These are phyloP conservation scores for Procavia capensis DNA, from an alignment of 2,113 vertebrate species.

Conservation along the genomic window DNA sequence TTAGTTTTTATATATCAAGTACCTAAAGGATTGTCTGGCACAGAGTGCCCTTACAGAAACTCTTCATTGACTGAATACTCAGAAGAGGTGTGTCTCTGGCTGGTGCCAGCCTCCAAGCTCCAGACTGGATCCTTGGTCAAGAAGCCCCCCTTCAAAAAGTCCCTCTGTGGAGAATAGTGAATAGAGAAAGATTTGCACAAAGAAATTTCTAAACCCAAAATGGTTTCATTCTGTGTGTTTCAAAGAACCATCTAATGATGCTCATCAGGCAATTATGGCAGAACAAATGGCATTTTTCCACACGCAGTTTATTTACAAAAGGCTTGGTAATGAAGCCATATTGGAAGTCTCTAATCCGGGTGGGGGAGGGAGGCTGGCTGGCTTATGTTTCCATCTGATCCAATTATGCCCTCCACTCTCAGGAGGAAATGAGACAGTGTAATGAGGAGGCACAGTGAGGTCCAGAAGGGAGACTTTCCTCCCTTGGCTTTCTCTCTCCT, in stretches of 20 bases:
- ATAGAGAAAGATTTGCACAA: background rate
- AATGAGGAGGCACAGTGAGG: background rate
- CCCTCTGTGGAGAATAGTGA: background rate
- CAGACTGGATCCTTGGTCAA: background rate
- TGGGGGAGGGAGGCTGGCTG: background rate
- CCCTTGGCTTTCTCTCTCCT: slow-evolving; percentile 53
- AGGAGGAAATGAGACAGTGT: background rate
- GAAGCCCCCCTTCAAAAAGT: background rate
- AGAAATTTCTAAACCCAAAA: slow-evolving; percentile 38
- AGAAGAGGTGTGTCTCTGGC: background rate
- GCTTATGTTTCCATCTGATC: slow-evolving; percentile 47
- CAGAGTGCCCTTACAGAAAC: background rate
- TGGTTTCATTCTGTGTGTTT: slow-evolving; percentile 29
- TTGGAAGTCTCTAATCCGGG: slow-evolving; percentile 28
- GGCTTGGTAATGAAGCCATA: slow-evolving; percentile 56
- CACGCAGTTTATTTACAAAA: slow-evolving; percentile 58
- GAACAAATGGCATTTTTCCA: slow-evolving; percentile 57
- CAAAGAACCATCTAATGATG: slow-evolving; percentile 35
- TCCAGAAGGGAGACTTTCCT: slow-evolving; percentile 53
- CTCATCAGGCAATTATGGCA: slow-evolving; percentile 27
- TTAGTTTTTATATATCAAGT: background rate
- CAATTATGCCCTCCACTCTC: slow-evolving; percentile 62
- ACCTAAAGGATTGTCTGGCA: background rate
- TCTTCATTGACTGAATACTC: background rate
- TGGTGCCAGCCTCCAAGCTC: background rate